These are phyloP conservation scores for Caenorhabditis briggsae DNA, from an alignment of 1,140 invertebrate species.

Conservation along the genomic window DNA sequence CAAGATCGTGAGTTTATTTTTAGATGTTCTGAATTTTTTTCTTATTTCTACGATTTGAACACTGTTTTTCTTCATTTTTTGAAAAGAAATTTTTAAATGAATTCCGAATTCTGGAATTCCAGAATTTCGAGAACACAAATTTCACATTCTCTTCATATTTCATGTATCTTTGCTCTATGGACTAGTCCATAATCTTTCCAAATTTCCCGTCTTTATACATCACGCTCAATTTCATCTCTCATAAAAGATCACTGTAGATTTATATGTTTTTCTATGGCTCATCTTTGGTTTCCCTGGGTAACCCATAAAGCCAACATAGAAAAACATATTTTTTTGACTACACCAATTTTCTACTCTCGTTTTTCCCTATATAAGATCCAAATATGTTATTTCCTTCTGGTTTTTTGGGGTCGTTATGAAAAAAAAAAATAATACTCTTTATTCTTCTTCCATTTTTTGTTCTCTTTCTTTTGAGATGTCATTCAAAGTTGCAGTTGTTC, in stretches of 20 bases:
- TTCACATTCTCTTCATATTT: background rate
- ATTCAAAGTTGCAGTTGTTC: conserved; percentile 8
- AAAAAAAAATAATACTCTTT: background rate
- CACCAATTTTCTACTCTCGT: conserved; percentile 22
- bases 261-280: background rate
- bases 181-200: background rate
- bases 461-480: background rate
- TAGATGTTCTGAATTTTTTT: too few species aligned
- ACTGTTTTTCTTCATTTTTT: too few species aligned
- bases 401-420: background rate
- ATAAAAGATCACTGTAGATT: conserved; percentile 40
- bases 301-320: background rate
- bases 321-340: too few species aligned
- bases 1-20: too few species aligned
- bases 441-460: background rate
- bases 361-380: background rate
- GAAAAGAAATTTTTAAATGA: too few species aligned
- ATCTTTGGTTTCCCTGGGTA: background rate
- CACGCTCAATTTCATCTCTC: conserved; percentile 7
- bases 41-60: too few species aligned
- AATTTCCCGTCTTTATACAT: background rate
- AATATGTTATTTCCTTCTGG: conserved; percentile 43
- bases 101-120: too few species aligned
- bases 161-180: background rate
- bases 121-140: too few species aligned